phyloP scores from a whole-genome alignment of 2,888 invertebrate species.

The Tinea semifulvella region DNA sequence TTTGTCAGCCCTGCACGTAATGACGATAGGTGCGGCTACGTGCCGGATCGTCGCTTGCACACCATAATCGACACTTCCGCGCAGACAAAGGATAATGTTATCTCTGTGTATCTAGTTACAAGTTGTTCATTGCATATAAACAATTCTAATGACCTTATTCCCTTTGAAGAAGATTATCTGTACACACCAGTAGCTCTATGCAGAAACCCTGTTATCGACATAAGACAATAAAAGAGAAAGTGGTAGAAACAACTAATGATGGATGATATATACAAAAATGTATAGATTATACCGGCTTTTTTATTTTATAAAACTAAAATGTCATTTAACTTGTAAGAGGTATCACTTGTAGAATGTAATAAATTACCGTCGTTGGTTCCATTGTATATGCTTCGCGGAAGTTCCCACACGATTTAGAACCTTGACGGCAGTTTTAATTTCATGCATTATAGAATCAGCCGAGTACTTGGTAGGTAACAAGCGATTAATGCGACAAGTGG shows the following conservation, averaged over 20 bases:
- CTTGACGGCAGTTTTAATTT: slow-evolving; percentile 10
- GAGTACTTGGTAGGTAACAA: slow-evolving; percentile 1
- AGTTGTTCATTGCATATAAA: background rate
- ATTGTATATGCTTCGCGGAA: slow-evolving; percentile 4
- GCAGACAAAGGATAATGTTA: background rate
- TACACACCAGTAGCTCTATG: too few relatives aligned
- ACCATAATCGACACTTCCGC: slow-evolving; percentile 6
- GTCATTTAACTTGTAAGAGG: too few relatives aligned
- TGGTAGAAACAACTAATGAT: too few relatives aligned
- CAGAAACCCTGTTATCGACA: too few relatives aligned
- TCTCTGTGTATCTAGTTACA: background rate
- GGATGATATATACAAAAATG: too few relatives aligned
- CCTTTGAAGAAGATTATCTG: too few relatives aligned
- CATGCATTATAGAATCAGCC: background rate
- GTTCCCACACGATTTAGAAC: slow-evolving; percentile 4
- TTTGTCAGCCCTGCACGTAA: too few relatives aligned
- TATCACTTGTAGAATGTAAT: background rate
- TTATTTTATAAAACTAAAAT: too few relatives aligned
- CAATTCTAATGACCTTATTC: background rate
- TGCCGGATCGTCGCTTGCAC: slow-evolving; percentile 10
- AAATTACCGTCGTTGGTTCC: background rate
- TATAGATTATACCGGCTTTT: too few relatives aligned
- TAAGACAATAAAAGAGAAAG: too few relatives aligned
- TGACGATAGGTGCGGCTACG: background rate
- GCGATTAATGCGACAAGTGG: slow-evolving; percentile 2